These are phyloP conservation scores for Scleropages formosus DNA, from an alignment of 2,797 vertebrate species.

Conservation along the genomic window DNA sequence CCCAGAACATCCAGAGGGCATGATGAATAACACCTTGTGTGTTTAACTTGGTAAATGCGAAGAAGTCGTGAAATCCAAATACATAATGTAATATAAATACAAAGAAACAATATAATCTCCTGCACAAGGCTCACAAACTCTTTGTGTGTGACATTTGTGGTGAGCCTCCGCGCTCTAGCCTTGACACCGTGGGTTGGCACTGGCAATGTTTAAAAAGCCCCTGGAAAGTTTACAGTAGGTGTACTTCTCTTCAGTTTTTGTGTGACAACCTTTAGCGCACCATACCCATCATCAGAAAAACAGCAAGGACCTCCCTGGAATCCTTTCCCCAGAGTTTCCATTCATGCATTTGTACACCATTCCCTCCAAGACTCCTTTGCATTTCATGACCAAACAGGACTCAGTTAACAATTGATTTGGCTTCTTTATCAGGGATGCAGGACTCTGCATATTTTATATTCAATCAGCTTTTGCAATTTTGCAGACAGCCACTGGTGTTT, in stretches of 20 bases:
- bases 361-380: conserved; percentile 27
- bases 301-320: conserved; percentile 77
- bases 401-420: conserved; percentile 53
- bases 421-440: conserved; percentile 57
- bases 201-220: conserved; percentile 76
- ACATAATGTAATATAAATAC: conserved; percentile 78
- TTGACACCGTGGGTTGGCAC: conserved; percentile 72
- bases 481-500: neutral
- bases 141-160: conserved; percentile 62
- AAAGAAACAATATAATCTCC: conserved; percentile 65
- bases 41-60: conserved; percentile 73
- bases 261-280: conserved; percentile 79
- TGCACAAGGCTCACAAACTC: conserved; percentile 43
- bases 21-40: conserved; percentile 66
- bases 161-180: conserved; percentile 59
- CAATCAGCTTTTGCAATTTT: conserved; percentile 38
- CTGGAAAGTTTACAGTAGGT: conserved; percentile 79
- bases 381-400: neutral
- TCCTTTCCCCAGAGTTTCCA: conserved; percentile 72
- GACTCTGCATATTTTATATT: conserved; percentile 40
- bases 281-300: conserved; percentile 72
- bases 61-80: conserved; percentile 77
- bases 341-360: conserved; percentile 70
- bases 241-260: conserved; percentile 73
- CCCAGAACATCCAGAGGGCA: conserved; percentile 50